Evolutionary conservation across 1,140 invertebrate genomes (phyloP), one percentile per base, ranked within the genome.

Genomic region (Drosophila kanapiae): DNA sequence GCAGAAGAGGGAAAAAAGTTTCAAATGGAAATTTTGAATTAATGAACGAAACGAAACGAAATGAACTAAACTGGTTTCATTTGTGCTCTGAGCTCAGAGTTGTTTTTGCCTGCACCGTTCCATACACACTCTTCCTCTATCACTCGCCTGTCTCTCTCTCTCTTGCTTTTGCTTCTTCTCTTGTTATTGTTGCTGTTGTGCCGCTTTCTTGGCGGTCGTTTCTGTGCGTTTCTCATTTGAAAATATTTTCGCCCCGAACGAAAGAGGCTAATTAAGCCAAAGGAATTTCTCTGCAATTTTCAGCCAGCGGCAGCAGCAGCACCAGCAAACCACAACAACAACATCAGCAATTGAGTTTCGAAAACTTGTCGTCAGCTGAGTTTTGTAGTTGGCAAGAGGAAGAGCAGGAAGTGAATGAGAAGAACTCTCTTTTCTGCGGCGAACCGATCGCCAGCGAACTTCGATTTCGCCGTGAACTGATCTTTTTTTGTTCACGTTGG

Each of bases 21-120:
- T 90, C 85, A 90, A 90, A 90, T 90, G 85, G 86, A 90, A 90
- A 90, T 90, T 90, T 90, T 90, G 85, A 90, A 90, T 90, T 90
- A 90, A 90, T 90, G 85, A 90, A 90, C 85, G 85, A 90, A 90
- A 87, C 84, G 83, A 87, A 87, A 90, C 85, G 85, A 90, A 90
- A 90, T 90, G 85, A 90, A 90, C 85, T 90, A 90, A 90, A 90
- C 85, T 90, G 85, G 85, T 90, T 90, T 90, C 85, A 90, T 90
- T 90, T 90, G 81, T 88, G 80, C 83, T 86, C 80, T 88, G 77
- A 79, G 76, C 76, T 79, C 76, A 80, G 68, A 77, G 75, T 68
- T 77, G 60, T 75, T 58, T 75, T 76, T 76, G 60, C 68, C 38
- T 43, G 31, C 4, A 48, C 61, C 56, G 35, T 53, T 56, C 49